These are phyloP conservation scores for Zygaena filipendulae DNA, from an alignment of 2,888 invertebrate genomes.

Conservation along the genomic window DNA sequence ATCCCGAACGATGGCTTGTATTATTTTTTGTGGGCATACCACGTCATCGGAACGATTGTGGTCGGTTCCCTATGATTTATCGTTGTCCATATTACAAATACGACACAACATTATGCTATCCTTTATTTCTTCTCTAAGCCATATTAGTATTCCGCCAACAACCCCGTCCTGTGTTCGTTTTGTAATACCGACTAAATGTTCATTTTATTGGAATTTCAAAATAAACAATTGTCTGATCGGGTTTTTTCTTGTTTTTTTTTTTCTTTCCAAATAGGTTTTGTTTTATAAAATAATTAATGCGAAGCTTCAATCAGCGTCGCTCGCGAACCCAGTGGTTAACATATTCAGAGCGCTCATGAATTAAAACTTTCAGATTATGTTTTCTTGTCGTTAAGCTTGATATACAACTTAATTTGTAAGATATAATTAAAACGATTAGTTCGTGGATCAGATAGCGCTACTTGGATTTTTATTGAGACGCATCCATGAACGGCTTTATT, in stretches of 20 bases:
- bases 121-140: constrained; percentile 66
- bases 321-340: constrained; percentile 26
- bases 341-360: constrained; percentile 56
- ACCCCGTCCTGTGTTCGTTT: constrained; percentile 59
- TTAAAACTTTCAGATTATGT: constrained; percentile 42
- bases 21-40: constrained; percentile 64
- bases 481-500: too few species aligned
- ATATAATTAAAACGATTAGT: constrained; percentile 48
- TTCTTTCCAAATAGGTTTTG: constrained; percentile 29
- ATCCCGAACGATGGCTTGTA: constrained; percentile 63
- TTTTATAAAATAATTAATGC: constrained; percentile 53
- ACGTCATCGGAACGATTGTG: constrained; percentile 68
- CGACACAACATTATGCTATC: constrained; percentile 64
- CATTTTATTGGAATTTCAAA: constrained; percentile 66
- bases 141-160: constrained; percentile 67
- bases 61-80: constrained; percentile 67
- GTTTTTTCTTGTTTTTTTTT: too few species aligned
- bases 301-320: constrained; percentile 45
- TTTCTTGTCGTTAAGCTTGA: constrained; percentile 26
- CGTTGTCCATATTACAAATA: constrained; percentile 67
- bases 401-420: constrained; percentile 56
- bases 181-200: constrained; percentile 67
- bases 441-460: too few species aligned
- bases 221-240: constrained; percentile 54
- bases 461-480: too few species aligned